Conservation (phyloP, 1,140 invertebrate genomes). For the Drosophila lacteicornis region DNA sequence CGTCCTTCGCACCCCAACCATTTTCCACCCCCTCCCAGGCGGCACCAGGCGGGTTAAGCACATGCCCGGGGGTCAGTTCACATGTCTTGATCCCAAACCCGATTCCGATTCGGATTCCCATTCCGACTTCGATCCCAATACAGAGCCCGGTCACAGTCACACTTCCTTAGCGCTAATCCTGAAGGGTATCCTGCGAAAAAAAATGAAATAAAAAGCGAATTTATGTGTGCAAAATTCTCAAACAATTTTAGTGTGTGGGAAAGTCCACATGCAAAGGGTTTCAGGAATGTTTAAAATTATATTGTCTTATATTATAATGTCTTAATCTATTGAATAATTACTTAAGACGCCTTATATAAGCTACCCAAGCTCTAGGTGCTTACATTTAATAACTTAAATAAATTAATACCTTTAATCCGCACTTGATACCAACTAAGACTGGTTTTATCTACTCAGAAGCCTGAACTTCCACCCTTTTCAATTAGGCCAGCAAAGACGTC, state of each 20-base stretch:
- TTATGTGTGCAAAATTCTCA: conserved; percentile 23
- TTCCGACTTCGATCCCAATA: neutral
- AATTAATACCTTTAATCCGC: neutral
- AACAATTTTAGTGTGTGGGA: conserved; percentile 30
- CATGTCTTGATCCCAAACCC: conserved; percentile 15
- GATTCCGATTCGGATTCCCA: neutral
- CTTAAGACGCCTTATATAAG: neutral
- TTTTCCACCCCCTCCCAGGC: conserved; percentile 24
- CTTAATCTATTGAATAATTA: no score
- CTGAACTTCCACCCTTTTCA: neutral
- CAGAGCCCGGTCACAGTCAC: conserved; percentile 40
- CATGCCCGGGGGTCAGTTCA: conserved; percentile 20
- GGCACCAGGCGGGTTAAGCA: conserved; percentile 40
- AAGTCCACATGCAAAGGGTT: conserved; percentile 3
- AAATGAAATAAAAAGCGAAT: conserved; percentile 16
- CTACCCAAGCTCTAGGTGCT: no score
- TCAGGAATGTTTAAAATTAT: neutral
- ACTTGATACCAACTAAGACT: no score
- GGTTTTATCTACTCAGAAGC: no score
- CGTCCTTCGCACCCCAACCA: no score
- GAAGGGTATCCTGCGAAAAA: neutral
- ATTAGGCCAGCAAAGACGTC: conserved; percentile 3
- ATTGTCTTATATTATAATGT: no score
- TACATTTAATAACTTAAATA: no score
- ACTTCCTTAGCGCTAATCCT: conserved; percentile 25